These are phyloP conservation scores for Drosophila aff. DNA, from an alignment of 1,140 invertebrate genomes.

Conservation along the genomic window DNA sequence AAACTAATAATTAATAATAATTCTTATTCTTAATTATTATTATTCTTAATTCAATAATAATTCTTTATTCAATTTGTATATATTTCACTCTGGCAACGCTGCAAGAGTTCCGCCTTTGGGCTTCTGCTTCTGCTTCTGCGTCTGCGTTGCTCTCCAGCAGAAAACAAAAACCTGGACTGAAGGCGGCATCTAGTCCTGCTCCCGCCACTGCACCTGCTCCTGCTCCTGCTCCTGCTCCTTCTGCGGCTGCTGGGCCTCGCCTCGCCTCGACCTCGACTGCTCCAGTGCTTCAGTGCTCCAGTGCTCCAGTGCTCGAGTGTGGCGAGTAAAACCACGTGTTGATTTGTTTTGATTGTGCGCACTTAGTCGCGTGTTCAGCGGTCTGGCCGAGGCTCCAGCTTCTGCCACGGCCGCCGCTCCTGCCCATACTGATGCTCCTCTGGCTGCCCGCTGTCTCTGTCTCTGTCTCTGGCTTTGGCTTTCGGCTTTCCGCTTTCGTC, in stretches of 20 bases:
- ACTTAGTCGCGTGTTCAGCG: conserved; percentile 53
- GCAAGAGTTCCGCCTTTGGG: conserved; percentile 8
- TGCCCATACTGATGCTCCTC: conserved; percentile 14
- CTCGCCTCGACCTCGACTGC: conserved; percentile 40
- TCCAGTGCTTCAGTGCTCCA: neutral
- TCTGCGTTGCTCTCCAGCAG: conserved; percentile 19
- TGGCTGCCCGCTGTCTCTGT: neutral
- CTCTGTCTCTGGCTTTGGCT: conserved; percentile 13
- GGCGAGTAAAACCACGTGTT: conserved; percentile 82
- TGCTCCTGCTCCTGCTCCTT: neutral
- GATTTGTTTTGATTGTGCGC: conserved; percentile 85
- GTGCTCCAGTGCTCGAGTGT: conserved; percentile 26
- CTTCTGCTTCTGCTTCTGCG: conserved; percentile 2
- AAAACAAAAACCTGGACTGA: neutral
- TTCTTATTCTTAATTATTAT: no score
- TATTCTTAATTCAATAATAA: no score
- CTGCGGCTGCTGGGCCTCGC: conserved; percentile 17
- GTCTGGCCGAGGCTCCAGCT: neutral
- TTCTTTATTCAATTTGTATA: no score
- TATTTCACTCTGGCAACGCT: conserved; percentile 4
- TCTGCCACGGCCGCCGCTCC: conserved; percentile 6
- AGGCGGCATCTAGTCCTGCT: neutral
- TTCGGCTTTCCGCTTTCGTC: conserved; percentile 5
- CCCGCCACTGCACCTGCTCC: neutral
- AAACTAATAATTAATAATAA: neutral